phyloP scores from a whole-genome alignment of 2,113 vertebrate genomes.

The Prolemur simus region DNA sequence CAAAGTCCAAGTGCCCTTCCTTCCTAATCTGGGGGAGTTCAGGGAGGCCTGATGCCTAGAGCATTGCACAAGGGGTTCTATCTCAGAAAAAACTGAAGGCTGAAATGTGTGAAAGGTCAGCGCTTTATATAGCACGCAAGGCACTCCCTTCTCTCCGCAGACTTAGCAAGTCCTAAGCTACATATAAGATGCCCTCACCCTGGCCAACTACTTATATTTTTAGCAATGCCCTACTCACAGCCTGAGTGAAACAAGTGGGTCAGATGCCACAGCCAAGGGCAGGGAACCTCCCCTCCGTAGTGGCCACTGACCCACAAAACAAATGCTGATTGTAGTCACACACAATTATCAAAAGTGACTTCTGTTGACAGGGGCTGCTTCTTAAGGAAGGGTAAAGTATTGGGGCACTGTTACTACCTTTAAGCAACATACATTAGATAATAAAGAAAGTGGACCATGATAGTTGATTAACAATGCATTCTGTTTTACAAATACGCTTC shows the following conservation, averaged over 20 bases:
- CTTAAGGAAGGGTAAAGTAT: not conserved
- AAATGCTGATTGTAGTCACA: conserved; percentile 30
- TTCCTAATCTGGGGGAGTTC: not conserved
- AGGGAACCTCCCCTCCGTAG: not conserved
- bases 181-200: not conserved
- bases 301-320: conserved; percentile 48
- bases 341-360: conserved; percentile 7
- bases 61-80: conserved; percentile 16
- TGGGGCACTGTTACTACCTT: not conserved
- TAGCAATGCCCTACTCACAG: conserved; percentile 9
- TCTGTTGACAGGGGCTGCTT: conserved; percentile 11
- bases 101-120: conserved; percentile 36
- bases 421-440: not conserved
- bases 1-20: not conserved
- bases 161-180: conserved; percentile 6
- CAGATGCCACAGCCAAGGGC: conserved; percentile 52
- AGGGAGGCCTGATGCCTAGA: not conserved
- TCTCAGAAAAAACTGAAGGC: conserved; percentile 27
- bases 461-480: not conserved
- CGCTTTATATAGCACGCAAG: conserved; percentile 48
- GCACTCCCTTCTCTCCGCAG: conserved; percentile 24
- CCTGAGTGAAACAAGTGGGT: conserved; percentile 54
- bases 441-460: not conserved
- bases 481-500: not conserved
- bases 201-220: conserved; percentile 36